Evolutionary conservation across 1,140 invertebrate genomes (phyloP), one percentile per base, ranked within the genome.

Genomic region (Druon quercuslanigerum): DNA sequence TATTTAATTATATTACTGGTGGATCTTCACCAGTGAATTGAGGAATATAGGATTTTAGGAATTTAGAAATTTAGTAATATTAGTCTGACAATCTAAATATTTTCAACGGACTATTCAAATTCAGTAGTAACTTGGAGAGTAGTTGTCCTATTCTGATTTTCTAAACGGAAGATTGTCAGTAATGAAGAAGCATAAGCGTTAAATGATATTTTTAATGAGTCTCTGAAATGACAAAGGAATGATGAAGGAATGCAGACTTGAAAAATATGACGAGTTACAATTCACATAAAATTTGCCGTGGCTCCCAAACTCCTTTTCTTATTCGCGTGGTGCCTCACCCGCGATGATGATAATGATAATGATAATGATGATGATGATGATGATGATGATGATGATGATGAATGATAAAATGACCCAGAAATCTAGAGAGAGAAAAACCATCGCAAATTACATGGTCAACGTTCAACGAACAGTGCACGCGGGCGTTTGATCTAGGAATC

Each of bases 401-500:
- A 20, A 66, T 66, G 57, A 66, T 66, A 16, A n/a, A 66, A 66
- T 66, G 57, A 66, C 20, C 13, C 8, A 17, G 14, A 40, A 66
- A 20, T 66, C 56, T 20, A 57, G 1, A 11, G 16, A 25, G 14
- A 66, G 16, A 66, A 66, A 40, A 46, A 46, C 25, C 5, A 66
- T 66, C 57, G 20, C 13, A 66, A 66, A 66, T 66, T 66, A 25
- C 20, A 66, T 40, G 57, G 57, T 25, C 60, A 46, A 33, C 7
- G 9, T 40, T 66, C 60, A 66, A 66, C 14, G 60, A 66, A 66
- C 25, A 19, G 57, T 14, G 57, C 57, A 66, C 20, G 57, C 20
- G 57, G 14, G 25, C 33, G 60, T 66, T 66, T 66, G 60, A 66
- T 66, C 60, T 66, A 66, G 60, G 60, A 66, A 66, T 66, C 60